Percentiles rank a stretch among this genome's conserved stretches.
Conservation (phyloP, 2,113 vertebrate genomes). For the Thomomys bottae region DNA sequence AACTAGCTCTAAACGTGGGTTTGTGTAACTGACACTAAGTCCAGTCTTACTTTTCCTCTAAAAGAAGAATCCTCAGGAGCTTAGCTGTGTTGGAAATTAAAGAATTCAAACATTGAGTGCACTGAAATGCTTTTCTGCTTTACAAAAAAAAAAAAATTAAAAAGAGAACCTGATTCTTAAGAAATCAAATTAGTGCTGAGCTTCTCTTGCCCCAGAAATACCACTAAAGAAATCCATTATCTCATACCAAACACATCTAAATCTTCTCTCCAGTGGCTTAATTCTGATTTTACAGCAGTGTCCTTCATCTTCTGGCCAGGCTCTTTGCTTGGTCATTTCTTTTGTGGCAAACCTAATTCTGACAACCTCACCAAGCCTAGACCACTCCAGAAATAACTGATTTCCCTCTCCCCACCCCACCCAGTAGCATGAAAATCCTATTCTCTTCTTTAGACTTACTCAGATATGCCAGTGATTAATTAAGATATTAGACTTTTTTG, state of each 20-base stretch:
- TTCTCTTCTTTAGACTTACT: constrained; percentile 17
- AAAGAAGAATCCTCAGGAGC: neutral
- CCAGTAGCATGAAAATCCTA: neutral
- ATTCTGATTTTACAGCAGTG: neutral
- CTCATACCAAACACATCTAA: neutral
- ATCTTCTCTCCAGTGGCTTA: neutral
- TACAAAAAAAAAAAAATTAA: neutral
- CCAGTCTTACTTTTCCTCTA: constrained; percentile 9
- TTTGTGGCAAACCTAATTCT: constrained; percentile 23
- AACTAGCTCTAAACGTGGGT: neutral
- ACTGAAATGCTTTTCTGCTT: constrained; percentile 45
- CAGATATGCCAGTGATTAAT: neutral
- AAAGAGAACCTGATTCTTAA: constrained; percentile 29
- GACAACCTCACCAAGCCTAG: constrained; percentile 4
- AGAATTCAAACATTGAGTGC: constrained; percentile 37
- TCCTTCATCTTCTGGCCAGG: neutral
- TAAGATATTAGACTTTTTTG: constrained; percentile 1
- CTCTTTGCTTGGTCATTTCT: constrained; percentile 20
- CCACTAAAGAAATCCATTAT: constrained; percentile 16
- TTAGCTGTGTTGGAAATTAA: constrained; percentile 14
- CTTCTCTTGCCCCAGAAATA: constrained; percentile 40
- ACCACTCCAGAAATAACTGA: constrained; percentile 32
- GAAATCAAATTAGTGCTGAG: constrained; percentile 57
- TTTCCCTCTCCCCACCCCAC: neutral
- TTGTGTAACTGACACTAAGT: constrained; percentile 8